Percentiles rank a stretch among this genome's conserved stretches.
phyloP scores from a whole-genome alignment of 1,140 invertebrate species.

The Tribolium castaneum region DNA sequence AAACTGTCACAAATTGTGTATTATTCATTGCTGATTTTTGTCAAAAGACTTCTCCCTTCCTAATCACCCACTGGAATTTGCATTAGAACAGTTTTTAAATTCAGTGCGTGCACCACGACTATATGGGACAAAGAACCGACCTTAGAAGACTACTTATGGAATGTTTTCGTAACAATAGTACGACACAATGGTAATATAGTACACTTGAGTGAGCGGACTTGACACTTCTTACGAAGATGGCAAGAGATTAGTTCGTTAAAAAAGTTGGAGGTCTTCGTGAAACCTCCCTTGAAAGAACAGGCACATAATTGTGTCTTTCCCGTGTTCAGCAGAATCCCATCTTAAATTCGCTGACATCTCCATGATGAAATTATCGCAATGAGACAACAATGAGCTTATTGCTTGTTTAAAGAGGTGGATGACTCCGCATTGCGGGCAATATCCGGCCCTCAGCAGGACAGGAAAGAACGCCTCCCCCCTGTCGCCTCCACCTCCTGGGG shows the following conservation, averaged over 20 bases:
- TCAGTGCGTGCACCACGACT: neutral
- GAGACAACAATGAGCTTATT: slow-evolving; percentile 7
- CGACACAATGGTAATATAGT: neutral
- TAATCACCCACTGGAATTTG: too few species aligned
- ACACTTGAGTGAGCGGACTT: neutral
- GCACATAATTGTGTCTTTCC: neutral
- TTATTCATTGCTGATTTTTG: neutral
- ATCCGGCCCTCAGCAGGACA: slow-evolving; percentile 29
- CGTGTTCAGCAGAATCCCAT: neutral
- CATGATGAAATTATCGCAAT: neutral
- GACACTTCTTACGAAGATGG: too few species aligned
- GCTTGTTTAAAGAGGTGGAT: slow-evolving; percentile 2
- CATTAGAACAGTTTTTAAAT: neutral
- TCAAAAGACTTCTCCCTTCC: too few species aligned
- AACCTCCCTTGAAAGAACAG: too few species aligned
- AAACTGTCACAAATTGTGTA: too few species aligned
- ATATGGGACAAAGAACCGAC: neutral
- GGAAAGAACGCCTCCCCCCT: slow-evolving; percentile 5
- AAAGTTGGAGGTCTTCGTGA: too few species aligned
- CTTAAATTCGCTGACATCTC: neutral
- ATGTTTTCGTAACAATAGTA: neutral
- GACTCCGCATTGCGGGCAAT: slow-evolving; percentile 31
- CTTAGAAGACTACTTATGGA: neutral
- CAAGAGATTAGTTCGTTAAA: too few species aligned
- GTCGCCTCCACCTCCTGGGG: slow-evolving; percentile 3